Evolutionary conservation across 2,113 vertebrate species (phyloP), one percentile per base, ranked within the genome.

Genomic region (Notothenia coriiceps): DNA sequence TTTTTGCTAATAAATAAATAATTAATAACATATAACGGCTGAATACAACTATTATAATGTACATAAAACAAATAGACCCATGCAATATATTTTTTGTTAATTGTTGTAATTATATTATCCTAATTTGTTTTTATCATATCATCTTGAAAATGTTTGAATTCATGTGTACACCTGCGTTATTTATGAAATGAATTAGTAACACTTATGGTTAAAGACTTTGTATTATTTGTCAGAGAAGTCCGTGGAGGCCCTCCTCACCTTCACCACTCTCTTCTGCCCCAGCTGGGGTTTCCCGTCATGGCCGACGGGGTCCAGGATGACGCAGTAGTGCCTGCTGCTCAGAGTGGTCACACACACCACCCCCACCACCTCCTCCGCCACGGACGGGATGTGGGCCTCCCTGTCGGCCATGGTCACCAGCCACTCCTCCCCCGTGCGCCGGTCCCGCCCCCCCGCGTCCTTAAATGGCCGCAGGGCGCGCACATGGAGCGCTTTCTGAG

Each of bases 341-440:
- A 98, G 89, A 0, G 96, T 97, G 47, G 96, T 98, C 77, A 98
- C 96, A 0, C 94, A 43, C 15, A 97, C 96, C 1, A 96, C 92
- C 0, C 96, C 95, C 64, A 97, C 92, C 82, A 98, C 95, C 85
- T 97, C 96, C 93, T 98, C 97, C 0, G 96, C 63, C 57, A 98
- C 97, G 0, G 97, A 96, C 0, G 97, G 97, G 73, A 98, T 95
- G 35, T 98, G 96, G 1, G 96, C 96, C 82, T 97, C 96, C 0
- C 96, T 81, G 77, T 97, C 96, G 0, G 74, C 93, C 73, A 96
- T 91, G 0, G 96, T 98, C 57, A 98, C 95, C 76, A 98, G 92
- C 97, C 97, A 98, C 79, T 98, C 97, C 91, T 98, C 97, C 0
- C 97, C 97, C 0, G 97, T 98, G 15, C 94, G 95, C 0, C 95